phyloP scores from a whole-genome alignment of 1,140 invertebrate genomes.

The Drosophila funebris region DNA sequence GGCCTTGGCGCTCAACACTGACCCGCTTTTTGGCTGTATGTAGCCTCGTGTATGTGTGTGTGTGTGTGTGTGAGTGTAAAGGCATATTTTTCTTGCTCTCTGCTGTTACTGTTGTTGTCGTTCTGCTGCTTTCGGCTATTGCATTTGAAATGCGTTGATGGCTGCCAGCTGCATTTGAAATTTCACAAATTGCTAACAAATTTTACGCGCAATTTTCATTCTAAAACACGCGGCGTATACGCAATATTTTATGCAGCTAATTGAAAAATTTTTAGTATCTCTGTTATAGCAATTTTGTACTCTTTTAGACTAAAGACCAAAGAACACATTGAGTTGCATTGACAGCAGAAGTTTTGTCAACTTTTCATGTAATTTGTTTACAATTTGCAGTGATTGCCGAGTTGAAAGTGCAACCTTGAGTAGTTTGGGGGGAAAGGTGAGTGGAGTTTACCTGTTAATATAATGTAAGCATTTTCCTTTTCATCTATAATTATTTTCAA shows the following conservation, averaged over 20 bases:
- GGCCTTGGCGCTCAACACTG: constrained; percentile 81
- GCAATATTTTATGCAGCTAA: constrained; percentile 27
- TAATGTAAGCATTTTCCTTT: too few relatives aligned
- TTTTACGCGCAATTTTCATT: constrained; percentile 26
- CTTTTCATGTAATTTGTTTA: too few relatives aligned
- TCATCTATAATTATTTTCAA: too few relatives aligned
- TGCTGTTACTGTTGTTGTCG: constrained; percentile 26
- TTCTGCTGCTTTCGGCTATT: constrained; percentile 26
- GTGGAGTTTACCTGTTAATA: too few relatives aligned
- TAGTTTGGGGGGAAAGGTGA: too few relatives aligned
- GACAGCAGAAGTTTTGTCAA: too few relatives aligned
- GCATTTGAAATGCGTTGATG: constrained; percentile 34
- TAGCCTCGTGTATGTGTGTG: constrained; percentile 3
- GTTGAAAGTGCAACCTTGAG: too few relatives aligned
- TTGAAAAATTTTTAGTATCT: background rate
- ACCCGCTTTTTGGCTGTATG: constrained; percentile 62
- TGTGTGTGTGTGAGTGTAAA: constrained; percentile 19
- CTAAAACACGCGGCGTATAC: constrained; percentile 18
- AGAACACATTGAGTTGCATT: too few relatives aligned
- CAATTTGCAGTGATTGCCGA: too few relatives aligned
- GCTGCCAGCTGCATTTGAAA: constrained; percentile 27
- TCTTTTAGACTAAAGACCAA: too few relatives aligned
- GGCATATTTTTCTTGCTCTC: constrained; percentile 44
- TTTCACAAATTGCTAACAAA: constrained; percentile 29
- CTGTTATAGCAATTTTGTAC: background rate